Evolutionary conservation across 2,888 invertebrate species (phyloP).

Genomic region (Acanthosepion esculentum): DNA sequence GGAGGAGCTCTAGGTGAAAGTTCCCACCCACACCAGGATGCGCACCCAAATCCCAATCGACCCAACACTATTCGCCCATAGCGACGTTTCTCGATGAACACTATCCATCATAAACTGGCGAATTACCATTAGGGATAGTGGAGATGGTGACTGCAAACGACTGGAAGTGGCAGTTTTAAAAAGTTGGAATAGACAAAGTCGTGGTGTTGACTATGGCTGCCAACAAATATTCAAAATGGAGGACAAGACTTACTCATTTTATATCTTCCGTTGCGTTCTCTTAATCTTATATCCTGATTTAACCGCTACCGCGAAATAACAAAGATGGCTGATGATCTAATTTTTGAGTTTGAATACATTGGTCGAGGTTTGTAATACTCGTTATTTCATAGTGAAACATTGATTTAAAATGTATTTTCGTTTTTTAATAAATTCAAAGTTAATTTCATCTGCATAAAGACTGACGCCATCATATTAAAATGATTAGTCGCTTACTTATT

Average conservation of each 20-base stretch:
- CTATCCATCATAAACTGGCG: constrained; percentile 14
- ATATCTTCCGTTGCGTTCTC: not conserved
- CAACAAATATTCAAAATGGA: not conserved
- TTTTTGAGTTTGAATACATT: no score
- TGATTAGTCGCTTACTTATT: no score
- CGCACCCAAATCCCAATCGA: not conserved
- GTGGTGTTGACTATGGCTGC: not conserved
- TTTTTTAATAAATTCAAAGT: no score
- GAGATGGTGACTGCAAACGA: not conserved
- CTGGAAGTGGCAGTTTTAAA: not conserved
- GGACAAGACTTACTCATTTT: not conserved
- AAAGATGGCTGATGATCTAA: no score
- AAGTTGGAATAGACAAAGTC: not conserved
- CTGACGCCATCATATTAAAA: no score
- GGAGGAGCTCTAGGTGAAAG: constrained; percentile 18
- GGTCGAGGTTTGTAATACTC: no score
- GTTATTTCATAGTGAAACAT: no score
- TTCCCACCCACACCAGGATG: not conserved
- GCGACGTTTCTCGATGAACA: not conserved
- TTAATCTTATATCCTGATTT: not conserved
- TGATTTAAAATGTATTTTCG: no score
- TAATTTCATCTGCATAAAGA: no score
- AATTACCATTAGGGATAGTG: constrained; percentile 33
- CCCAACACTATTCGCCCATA: not conserved
- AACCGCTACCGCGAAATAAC: no score